Percentiles rank a stretch among this genome's conserved stretches.
These are phyloP conservation scores for Ceratosolen solmsi DNA, from an alignment of 1,140 invertebrate genomes.

Conservation along the genomic window DNA sequence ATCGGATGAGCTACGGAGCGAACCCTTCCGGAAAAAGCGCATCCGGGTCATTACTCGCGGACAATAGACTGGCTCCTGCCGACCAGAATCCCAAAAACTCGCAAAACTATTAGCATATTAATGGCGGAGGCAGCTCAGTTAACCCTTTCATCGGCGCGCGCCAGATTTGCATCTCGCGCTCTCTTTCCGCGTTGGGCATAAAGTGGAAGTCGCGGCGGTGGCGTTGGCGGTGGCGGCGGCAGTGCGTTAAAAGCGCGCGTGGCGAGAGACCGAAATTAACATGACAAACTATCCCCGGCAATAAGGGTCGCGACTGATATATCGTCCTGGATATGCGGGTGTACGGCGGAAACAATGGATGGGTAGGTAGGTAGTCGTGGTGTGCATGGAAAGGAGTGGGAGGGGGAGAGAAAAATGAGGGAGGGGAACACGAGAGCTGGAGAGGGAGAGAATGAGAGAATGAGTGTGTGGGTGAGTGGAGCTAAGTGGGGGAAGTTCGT, in stretches of 20 bases:
- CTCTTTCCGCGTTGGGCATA: neutral
- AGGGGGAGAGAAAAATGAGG: no score
- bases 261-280: slow-evolving; percentile 68
- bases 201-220: neutral
- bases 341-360: slow-evolving; percentile 73
- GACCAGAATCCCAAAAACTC: slow-evolving; percentile 71
- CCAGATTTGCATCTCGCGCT: slow-evolving; percentile 71
- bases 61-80: slow-evolving; percentile 67
- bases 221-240: slow-evolving; percentile 60
- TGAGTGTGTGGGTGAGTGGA: neutral
- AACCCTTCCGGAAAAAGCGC: slow-evolving; percentile 73
- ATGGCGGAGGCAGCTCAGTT: slow-evolving; percentile 73
- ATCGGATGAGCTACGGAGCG: slow-evolving; percentile 32
- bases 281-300: slow-evolving; percentile 75
- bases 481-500: slow-evolving; percentile 62
- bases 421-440: neutral
- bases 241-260: slow-evolving; percentile 73
- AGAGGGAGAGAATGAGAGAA: slow-evolving; percentile 26
- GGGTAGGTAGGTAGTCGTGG: slow-evolving; percentile 48
- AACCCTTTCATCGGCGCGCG: slow-evolving; percentile 73
- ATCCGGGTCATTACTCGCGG: slow-evolving; percentile 72
- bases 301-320: slow-evolving; percentile 71
- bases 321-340: slow-evolving; percentile 72
- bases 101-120: slow-evolving; percentile 75
- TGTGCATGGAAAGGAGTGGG: neutral